Evolutionary conservation across 1,140 invertebrate species (phyloP).

Genomic region (Eumaeus atala): DNA sequence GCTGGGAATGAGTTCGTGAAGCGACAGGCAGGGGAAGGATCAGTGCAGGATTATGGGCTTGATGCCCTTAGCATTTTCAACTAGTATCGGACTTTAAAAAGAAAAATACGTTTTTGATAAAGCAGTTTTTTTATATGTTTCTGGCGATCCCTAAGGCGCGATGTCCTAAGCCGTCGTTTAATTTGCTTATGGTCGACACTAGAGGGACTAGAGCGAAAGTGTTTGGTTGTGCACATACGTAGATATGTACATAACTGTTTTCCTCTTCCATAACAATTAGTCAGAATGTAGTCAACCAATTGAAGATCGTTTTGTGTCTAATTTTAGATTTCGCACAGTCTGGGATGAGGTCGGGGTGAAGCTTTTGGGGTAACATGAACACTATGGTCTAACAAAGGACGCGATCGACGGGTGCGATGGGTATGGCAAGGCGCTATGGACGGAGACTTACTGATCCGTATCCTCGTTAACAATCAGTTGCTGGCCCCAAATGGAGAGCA

Average conservation of each 20-base stretch:
- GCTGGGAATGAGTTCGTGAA: background rate
- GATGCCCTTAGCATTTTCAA: no score
- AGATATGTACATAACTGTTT: background rate
- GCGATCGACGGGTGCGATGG: constrained; percentile 50
- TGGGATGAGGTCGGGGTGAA: constrained; percentile 26
- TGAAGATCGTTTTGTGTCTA: background rate
- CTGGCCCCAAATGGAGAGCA: constrained; percentile 97
- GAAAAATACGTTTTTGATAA: background rate
- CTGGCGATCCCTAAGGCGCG: constrained; percentile 14
- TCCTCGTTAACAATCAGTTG: constrained; percentile 97
- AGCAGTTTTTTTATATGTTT: background rate
- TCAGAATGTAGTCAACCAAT: constrained; percentile 8
- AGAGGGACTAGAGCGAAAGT: constrained; percentile 30
- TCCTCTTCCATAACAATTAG: background rate
- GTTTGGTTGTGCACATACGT: background rate
- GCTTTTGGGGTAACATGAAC: constrained; percentile 41
- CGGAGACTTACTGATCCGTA: constrained; percentile 92
- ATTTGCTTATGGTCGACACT: constrained; percentile 25
- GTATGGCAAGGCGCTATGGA: constrained; percentile 48
- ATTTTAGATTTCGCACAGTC: constrained; percentile 30
- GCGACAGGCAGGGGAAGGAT: background rate
- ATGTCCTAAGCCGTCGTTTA: constrained; percentile 22
- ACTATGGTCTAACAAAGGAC: constrained; percentile 48
- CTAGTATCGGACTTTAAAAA: no score
- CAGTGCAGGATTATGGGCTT: background rate